Conservation (phyloP, 2,888 invertebrate species). For the Drosophila nr. perissopoda region DNA sequence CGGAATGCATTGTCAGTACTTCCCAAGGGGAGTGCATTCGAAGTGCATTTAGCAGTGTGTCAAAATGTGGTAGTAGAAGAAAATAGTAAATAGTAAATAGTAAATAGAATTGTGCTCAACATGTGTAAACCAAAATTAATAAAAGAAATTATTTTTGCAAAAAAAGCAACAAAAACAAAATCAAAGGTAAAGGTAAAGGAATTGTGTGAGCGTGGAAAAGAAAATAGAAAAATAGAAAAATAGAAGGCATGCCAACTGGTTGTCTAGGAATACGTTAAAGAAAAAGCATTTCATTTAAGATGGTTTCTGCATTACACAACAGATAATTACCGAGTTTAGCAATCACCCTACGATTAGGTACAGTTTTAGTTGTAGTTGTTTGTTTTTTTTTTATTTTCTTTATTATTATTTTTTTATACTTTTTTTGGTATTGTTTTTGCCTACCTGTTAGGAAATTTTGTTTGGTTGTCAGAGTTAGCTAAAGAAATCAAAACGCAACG, state of each 20-base stretch:
- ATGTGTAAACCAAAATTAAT: slow-evolving; percentile 9
- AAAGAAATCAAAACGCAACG: slow-evolving; percentile 54
- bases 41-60: slow-evolving; percentile 32
- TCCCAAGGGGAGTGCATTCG: slow-evolving; percentile 13
- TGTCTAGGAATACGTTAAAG: slow-evolving; percentile 2
- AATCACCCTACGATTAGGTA: slow-evolving; percentile 53
- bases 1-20: slow-evolving; percentile 6
- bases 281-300: slow-evolving; percentile 12
- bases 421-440: slow-evolving; percentile 22
- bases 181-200: background rate
- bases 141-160: background rate
- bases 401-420: background rate
- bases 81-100: slow-evolving; percentile 17
- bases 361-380: slow-evolving; percentile 28
- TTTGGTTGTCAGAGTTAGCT: slow-evolving; percentile 47
- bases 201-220: background rate
- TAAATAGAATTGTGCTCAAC: slow-evolving; percentile 23
- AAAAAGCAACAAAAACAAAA: background rate
- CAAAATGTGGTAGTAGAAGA: slow-evolving; percentile 10
- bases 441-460: slow-evolving; percentile 57
- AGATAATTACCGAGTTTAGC: slow-evolving; percentile 42
- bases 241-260: background rate
- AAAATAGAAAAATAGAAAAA: slow-evolving; percentile 2
- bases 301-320: slow-evolving; percentile 9
- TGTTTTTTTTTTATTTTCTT: background rate